phyloP scores from a whole-genome alignment of 2,113 vertebrate genomes.

The Excalfactoria chinensis region DNA sequence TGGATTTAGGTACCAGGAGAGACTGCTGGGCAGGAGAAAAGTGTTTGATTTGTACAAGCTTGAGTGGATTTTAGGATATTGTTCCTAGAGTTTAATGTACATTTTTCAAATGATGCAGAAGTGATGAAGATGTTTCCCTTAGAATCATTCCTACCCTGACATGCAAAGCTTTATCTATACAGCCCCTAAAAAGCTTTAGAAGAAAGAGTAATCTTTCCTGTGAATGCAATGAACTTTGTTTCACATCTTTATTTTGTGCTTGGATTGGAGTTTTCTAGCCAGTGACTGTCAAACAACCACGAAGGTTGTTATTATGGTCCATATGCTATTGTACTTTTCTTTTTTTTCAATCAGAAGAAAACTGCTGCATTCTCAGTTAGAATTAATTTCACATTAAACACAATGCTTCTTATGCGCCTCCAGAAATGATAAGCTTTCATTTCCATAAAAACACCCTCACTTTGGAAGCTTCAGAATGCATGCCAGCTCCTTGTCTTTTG shows the following conservation, averaged over 20 bases:
- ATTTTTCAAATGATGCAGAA: not conserved
- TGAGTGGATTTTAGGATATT: not conserved
- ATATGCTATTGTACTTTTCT: not conserved
- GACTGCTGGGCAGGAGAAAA: not conserved
- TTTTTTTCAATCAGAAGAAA: not conserved
- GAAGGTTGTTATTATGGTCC: not conserved
- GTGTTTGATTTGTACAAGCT: not conserved
- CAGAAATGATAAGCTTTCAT: conserved; percentile 22
- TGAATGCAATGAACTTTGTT: not conserved
- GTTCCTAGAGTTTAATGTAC: not conserved
- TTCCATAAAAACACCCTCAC: not conserved
- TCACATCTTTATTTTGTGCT: not conserved
- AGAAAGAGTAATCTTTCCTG: not conserved
- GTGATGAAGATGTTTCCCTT: not conserved
- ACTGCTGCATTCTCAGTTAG: not conserved
- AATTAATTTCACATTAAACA: not conserved
- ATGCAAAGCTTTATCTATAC: not conserved
- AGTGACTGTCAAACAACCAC: not conserved
- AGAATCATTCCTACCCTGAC: not conserved
- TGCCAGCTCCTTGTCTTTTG: not conserved
- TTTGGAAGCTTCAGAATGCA: not conserved
- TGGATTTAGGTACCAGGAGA: not conserved
- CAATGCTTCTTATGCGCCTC: not conserved
- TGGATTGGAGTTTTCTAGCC: not conserved
- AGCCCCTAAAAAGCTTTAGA: not conserved